A percentile compares a stretch with the other conserved stretches of the same genome.
phyloP scores from a whole-genome alignment of 2,797 vertebrate genomes.

The Hirundo rustica region DNA sequence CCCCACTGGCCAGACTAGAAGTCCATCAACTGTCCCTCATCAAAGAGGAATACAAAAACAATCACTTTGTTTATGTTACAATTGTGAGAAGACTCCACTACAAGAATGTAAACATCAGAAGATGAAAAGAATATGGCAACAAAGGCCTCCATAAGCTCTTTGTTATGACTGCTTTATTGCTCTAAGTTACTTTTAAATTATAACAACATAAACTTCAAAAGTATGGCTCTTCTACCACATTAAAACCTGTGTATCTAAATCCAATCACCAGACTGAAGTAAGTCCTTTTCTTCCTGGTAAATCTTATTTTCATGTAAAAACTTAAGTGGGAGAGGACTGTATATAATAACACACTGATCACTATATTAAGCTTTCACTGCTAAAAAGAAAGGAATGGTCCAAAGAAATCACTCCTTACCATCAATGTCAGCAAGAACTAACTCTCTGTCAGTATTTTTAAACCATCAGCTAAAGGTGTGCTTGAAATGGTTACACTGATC shows the following conservation, averaged over 20 bases:
- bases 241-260: not conserved
- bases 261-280: not conserved
- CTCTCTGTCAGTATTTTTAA: not conserved
- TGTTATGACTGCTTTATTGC: not conserved
- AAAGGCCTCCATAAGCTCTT: not conserved
- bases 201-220: not conserved
- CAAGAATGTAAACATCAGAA: too few relatives aligned
- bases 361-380: not conserved
- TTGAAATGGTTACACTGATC: not conserved
- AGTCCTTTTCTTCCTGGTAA: not conserved
- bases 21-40: too few relatives aligned
- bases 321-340: not conserved
- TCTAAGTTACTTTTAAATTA: not conserved
- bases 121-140: too few relatives aligned
- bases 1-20: too few relatives aligned
- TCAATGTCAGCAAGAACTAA: not conserved
- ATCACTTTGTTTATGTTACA: too few relatives aligned
- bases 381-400: not conserved
- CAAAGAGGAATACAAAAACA: too few relatives aligned
- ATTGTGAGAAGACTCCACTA: too few relatives aligned
- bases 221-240: not conserved
- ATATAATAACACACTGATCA: not conserved
- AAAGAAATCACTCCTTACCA: not conserved
- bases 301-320: not conserved
- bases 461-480: not conserved